Conservation (phyloP, 2,797 vertebrate genomes). For the Sparidentex hasta region DNA sequence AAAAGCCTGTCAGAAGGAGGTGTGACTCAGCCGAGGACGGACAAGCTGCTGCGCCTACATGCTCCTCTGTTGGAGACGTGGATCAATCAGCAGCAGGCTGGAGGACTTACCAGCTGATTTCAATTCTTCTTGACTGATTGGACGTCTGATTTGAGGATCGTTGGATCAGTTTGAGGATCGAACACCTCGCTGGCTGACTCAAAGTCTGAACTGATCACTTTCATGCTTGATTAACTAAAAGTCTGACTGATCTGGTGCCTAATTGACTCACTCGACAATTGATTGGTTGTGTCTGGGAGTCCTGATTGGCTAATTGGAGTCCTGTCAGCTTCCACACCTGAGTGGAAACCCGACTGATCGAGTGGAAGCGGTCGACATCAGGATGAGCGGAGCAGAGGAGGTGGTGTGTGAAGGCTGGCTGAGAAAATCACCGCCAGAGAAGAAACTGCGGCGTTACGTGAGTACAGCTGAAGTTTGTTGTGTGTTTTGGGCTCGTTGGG, state of each 20-base stretch:
- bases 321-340: background rate
- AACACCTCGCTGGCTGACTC: background rate
- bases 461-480: constrained; percentile 77
- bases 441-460: constrained; percentile 97
- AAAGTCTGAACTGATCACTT: background rate
- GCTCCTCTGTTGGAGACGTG: background rate
- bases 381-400: constrained; percentile 91
- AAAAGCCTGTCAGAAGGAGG: constrained; percentile 50
- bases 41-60: constrained; percentile 30
- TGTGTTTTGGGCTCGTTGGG: background rate
- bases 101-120: background rate
- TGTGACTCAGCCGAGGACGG: constrained; percentile 44
- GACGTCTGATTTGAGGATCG: background rate
- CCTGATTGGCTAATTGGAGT: background rate
- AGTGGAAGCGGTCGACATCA: background rate
- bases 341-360: background rate
- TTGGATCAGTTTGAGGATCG: background rate
- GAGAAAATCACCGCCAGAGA: constrained; percentile 96
- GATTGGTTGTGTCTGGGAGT: background rate
- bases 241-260: background rate
- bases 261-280: background rate
- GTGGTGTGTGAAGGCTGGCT: constrained; percentile 96
- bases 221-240: background rate
- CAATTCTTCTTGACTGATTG: background rate
- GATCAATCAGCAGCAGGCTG: background rate